phyloP scores from a whole-genome alignment of 1,140 invertebrate genomes.

The Sinonovacula constricta region DNA sequence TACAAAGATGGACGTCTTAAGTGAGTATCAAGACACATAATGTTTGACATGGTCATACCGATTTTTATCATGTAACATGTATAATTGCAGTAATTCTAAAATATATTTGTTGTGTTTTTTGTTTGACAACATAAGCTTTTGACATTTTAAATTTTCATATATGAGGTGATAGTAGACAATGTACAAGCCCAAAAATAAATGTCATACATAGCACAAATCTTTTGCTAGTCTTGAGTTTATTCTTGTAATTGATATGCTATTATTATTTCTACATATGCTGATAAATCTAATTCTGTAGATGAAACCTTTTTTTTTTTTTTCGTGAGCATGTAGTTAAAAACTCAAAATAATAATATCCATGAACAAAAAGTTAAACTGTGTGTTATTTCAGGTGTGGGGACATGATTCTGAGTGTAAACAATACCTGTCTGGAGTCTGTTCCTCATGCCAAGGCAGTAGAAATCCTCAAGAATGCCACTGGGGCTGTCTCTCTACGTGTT shows the following conservation, averaged over 20 bases:
- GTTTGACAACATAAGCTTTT: no score
- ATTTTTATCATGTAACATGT: no score
- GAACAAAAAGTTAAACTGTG: no score
- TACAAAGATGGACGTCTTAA: constrained; percentile 79
- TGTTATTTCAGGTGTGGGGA: constrained; percentile 79
- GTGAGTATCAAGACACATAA: constrained; percentile 63
- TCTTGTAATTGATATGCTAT: no score
- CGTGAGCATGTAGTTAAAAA: background rate
- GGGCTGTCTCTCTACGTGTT: constrained; percentile 73
- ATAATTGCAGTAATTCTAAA: no score
- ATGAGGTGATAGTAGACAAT: no score
- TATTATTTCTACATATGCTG: no score
- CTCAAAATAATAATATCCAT: background rate
- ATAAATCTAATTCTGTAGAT: background rate
- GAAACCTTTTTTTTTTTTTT: background rate
- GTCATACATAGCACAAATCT: no score
- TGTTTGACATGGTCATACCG: no score
- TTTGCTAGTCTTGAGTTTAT: no score
- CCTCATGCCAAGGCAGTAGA: constrained; percentile 79
- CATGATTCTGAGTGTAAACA: constrained; percentile 80
- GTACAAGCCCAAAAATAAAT: no score
- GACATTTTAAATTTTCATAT: no score
- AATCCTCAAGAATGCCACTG: constrained; percentile 75
- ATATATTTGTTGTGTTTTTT: background rate
- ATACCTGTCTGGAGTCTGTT: constrained; percentile 78